Base-by-base conservation (phyloP, 2,113 vertebrate species). In the Cyprinodon brontotheroides region DNA sequence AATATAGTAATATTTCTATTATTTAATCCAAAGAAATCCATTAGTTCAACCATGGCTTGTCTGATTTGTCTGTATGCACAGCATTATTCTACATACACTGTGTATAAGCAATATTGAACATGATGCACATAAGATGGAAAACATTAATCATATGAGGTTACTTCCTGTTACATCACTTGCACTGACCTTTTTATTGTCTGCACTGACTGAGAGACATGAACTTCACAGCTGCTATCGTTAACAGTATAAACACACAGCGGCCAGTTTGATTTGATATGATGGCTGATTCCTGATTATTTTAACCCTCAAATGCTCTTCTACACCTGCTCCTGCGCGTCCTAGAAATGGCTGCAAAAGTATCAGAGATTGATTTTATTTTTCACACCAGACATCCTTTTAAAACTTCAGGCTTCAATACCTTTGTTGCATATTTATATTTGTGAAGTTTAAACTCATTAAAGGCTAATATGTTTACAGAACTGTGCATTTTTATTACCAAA, bases 21-120 rank as follows among this genome's bases (percentile, higher is more conserved):
- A 37, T 62, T 61, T 61, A 68, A 72, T 78, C 41, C 20, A 43
- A 71, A 41, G 74, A 62, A 65, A 82, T 48, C 67, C 53, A 15
- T n/a, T 50, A 41, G 5, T 53, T 57, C n/a, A 6, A 20, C 9
- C 50, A 53, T 20, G 2, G 8, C n/a, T 57, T 20, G n/a, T 57
- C 7, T 20, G 9, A 20, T n/a, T 57, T 57, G 17, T 8, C 17
- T 57, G 17, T 57, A 57, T n/a, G 50, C 50, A 57, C 50, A 0
- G 3, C 7, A n/a, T 57, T n/a, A 41, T 57, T 57, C 50, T 57
- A 20, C 20, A 7, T 20, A 17, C 15, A 57, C 53, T 60, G 53
- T 37, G 29, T 15, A 47, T 29, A 57, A 59, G 38, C 61, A 53
- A 29, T 29, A 53, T 17, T 64, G 37, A 70, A 53, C 63, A 53